These are phyloP conservation scores for Drosophila pectinifera DNA, from an alignment of 1,140 invertebrate species.

Conservation along the genomic window DNA sequence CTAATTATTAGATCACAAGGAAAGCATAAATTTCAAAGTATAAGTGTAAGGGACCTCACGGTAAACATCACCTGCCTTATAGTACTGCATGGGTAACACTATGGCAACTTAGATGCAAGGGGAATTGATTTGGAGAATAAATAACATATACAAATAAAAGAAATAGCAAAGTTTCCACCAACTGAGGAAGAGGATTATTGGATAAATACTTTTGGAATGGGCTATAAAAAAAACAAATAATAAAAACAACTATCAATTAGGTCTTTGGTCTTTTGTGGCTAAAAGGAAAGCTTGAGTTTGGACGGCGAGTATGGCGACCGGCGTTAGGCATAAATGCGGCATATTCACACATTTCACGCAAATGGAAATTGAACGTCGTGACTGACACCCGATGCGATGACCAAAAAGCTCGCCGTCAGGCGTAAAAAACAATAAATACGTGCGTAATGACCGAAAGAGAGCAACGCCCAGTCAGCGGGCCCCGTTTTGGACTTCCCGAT, in stretches of 20 bases:
- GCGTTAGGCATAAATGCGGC: conserved; percentile 14
- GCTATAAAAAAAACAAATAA: background rate
- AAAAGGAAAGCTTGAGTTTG: conserved; percentile 13
- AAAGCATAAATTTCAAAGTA: background rate
- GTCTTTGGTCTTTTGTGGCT: conserved; percentile 24
- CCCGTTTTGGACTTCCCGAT: conserved; percentile 72
- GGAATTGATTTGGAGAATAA: too few relatives aligned
- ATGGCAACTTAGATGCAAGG: too few relatives aligned
- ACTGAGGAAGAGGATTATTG: background rate
- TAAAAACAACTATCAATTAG: background rate
- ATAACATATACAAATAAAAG: background rate
- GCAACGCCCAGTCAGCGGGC: conserved; percentile 54
- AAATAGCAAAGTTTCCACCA: too few relatives aligned
- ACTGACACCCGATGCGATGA: conserved; percentile 19
- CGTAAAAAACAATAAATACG: conserved; percentile 51
- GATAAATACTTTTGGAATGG: background rate
- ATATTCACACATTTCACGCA: conserved; percentile 68
- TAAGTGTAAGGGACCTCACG: too few relatives aligned
- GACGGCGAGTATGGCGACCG: too few relatives aligned
- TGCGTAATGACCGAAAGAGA: conserved; percentile 32
- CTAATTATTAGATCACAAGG: background rate
- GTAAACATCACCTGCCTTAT: too few relatives aligned
- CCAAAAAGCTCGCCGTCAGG: conserved; percentile 29
- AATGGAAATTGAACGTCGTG: conserved; percentile 51
- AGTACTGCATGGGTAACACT: too few relatives aligned